These are phyloP conservation scores for Micoletzkya japonica DNA, from an alignment of 2,888 invertebrate genomes.

Conservation along the genomic window DNA sequence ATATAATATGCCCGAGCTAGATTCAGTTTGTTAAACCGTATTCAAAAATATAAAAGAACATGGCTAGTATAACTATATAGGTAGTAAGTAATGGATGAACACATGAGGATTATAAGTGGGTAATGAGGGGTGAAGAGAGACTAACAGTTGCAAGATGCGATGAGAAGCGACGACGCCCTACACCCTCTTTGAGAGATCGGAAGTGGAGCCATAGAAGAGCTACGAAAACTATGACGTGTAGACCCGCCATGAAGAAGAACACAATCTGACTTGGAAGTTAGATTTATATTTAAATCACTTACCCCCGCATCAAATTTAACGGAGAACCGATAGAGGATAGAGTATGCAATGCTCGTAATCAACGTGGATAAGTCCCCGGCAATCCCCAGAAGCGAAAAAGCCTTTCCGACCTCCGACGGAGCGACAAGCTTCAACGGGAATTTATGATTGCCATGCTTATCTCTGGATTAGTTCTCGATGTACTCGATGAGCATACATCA, in stretches of 20 bases:
- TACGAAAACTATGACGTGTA: conserved; percentile 36
- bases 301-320: conserved; percentile 17
- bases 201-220: conserved; percentile 47
- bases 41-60: too few species aligned
- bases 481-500: neutral
- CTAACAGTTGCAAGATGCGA: neutral
- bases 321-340: conserved; percentile 36
- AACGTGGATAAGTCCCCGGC: conserved; percentile 45
- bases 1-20: too few species aligned
- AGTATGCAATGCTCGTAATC: conserved; percentile 39
- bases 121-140: too few species aligned
- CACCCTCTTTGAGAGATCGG: conserved; percentile 35
- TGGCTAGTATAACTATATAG: too few species aligned
- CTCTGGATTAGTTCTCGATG: conserved; percentile 25
- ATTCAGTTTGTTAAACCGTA: too few species aligned
- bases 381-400: conserved; percentile 48
- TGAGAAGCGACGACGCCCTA: conserved; percentile 28
- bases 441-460: neutral
- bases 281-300: conserved; percentile 1
- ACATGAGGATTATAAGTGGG: too few species aligned
- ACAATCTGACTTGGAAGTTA: neutral
- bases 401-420: conserved; percentile 42
- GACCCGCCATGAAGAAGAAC: conserved; percentile 26
- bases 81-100: too few species aligned
- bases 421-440: conserved; percentile 37